Conservation (phyloP, 2,113 vertebrate genomes). For the Choloepus hoffmanni region DNA sequence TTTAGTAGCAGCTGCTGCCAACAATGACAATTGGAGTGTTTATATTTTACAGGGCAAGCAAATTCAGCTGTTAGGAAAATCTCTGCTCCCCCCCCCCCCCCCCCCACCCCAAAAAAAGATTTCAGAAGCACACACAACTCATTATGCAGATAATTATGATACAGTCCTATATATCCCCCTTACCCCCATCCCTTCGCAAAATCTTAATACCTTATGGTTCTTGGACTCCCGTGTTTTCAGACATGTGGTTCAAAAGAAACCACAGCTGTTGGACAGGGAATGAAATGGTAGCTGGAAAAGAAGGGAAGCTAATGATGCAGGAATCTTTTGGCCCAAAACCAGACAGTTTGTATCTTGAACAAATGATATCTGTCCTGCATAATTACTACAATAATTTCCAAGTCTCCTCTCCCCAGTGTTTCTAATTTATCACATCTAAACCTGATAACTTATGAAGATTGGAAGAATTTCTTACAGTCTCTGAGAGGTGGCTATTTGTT, state of each 20-base stretch:
- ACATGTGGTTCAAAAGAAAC: background rate
- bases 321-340: background rate
- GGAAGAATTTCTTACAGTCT: background rate
- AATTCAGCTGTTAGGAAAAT: background rate
- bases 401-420: rapidly evolving
- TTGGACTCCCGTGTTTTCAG: background rate
- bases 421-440: background rate
- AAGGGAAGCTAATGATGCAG: background rate
- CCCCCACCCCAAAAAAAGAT: too few relatives aligned
- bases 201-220: background rate
- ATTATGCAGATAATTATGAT: background rate
- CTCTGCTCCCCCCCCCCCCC: too few relatives aligned
- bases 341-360: background rate
- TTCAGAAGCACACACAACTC: background rate
- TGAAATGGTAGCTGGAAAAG: background rate
- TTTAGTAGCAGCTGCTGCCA: background rate
- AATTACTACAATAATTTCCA: background rate
- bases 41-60: background rate
- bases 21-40: background rate
- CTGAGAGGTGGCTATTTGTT: background rate
- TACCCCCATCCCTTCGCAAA: background rate
- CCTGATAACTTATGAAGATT: background rate
- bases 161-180: background rate
- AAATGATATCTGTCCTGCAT: background rate
- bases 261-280: background rate